A percentile compares a stretch with the other conserved stretches of the same genome.
Conservation (phyloP, 2,113 vertebrate genomes). For the Ibidorhyncha struthersii region DNA sequence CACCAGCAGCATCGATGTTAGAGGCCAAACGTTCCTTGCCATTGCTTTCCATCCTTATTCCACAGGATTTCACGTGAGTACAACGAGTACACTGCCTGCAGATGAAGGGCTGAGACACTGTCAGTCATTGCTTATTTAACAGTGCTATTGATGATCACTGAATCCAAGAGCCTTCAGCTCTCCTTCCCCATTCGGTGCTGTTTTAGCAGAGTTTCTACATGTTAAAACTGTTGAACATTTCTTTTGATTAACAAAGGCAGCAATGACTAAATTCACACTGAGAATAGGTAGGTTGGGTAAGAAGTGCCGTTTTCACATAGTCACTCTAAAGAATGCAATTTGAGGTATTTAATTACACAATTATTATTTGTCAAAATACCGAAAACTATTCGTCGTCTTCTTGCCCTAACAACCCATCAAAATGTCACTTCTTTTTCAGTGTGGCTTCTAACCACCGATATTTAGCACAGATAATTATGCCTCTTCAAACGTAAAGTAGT, state of each 20-base stretch:
- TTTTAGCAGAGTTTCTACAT: not conserved
- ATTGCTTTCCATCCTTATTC: not conserved
- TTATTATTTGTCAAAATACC: constrained; percentile 1
- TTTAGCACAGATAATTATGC: constrained; percentile 6
- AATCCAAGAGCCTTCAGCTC: not conserved
- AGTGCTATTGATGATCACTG: not conserved
- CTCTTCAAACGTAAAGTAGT: not conserved
- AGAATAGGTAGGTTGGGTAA: not conserved
- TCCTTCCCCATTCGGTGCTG: not conserved
- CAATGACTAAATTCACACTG: not conserved
- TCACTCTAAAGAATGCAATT: not conserved
- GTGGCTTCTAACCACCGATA: not conserved
- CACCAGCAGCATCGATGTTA: fast-evolving
- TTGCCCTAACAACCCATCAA: not conserved
- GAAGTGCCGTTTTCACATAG: not conserved
- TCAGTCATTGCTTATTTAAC: not conserved
- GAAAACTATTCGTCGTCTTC: not conserved
- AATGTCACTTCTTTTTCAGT: not conserved
- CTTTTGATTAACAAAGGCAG: not conserved
- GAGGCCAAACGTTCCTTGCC: not conserved
- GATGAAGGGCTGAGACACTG: not conserved
- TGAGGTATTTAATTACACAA: not conserved
- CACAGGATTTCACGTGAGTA: not conserved
- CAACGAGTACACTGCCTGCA: not conserved
- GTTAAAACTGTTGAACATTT: not conserved